A percentile compares a stretch with the other conserved stretches of the same genome.
phyloP scores from a whole-genome alignment of 2,888 invertebrate genomes.

The Euzetes globulus region DNA sequence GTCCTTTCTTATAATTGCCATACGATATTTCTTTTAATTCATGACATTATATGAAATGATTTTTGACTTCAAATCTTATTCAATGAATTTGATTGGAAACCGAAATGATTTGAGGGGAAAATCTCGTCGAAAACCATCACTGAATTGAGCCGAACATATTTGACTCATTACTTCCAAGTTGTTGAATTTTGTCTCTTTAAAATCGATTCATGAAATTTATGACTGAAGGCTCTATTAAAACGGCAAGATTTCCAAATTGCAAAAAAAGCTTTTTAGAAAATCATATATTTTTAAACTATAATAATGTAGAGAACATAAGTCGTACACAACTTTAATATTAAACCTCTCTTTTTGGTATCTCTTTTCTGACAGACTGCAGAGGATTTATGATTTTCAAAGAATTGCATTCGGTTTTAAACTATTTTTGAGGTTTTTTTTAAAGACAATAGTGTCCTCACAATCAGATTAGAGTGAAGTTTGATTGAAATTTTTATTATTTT shows the following conservation, averaged over 20 bases:
- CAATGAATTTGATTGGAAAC: neutral
- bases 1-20: no score
- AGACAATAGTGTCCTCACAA: neutral
- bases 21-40: no score
- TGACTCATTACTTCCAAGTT: no score
- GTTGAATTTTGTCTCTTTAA: neutral
- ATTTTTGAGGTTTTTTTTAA: neutral
- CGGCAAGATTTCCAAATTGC: neutral
- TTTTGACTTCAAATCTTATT: neutral
- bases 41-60: no score
- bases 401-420: neutral
- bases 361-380: conserved; percentile 3
- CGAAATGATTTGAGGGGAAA: no score
- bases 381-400: neutral
- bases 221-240: conserved; percentile 1
- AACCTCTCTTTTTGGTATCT: neutral
- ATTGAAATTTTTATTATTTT: no score
- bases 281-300: neutral
- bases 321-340: neutral
- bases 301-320: neutral
- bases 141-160: no score
- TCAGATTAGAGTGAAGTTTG: no score
- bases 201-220: neutral
- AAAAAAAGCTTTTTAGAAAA: conserved; percentile 4
- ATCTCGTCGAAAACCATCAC: no score